These are phyloP conservation scores for Onychorhynchus coronatus DNA, from an alignment of 2,113 vertebrate genomes.

Conservation along the genomic window DNA sequence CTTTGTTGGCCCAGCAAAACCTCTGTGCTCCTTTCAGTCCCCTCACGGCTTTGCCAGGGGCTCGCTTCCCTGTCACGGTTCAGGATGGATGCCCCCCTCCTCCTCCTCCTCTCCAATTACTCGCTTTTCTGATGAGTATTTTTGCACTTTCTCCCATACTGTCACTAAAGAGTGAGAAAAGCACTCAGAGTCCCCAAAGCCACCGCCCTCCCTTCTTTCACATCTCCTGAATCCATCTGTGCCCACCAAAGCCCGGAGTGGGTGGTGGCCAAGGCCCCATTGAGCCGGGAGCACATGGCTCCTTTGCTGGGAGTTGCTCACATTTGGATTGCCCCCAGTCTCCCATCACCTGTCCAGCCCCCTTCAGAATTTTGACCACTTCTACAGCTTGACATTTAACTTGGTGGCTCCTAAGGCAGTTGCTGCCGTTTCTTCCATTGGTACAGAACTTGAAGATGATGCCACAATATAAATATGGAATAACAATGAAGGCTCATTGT, in stretches of 20 bases:
- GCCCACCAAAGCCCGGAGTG: neutral
- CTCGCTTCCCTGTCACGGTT: fast-evolving
- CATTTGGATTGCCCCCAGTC: fast-evolving
- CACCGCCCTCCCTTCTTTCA: neutral
- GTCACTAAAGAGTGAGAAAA: neutral
- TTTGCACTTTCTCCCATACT: neutral
- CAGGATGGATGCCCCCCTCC: neutral
- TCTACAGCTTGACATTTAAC: neutral
- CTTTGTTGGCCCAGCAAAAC: neutral
- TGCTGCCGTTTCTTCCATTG: neutral
- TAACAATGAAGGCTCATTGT: neutral
- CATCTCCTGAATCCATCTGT: neutral
- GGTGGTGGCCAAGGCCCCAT: neutral
- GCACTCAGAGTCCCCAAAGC: neutral
- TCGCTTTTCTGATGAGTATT: neutral
- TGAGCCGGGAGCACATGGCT: fast-evolving
- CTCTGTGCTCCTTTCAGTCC: neutral
- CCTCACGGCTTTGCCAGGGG: neutral
- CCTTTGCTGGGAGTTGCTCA: neutral
- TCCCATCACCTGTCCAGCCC: neutral
- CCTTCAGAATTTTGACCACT: neutral
- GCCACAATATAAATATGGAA: neutral
- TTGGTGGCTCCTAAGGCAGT: neutral
- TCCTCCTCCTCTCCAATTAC: neutral
- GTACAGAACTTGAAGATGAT: neutral